Percentiles rank a stretch among this genome's conserved stretches.
phyloP scores from a whole-genome alignment of 37 sponge, comb jelly and placozoan species.

The Geodia barretti region DNA sequence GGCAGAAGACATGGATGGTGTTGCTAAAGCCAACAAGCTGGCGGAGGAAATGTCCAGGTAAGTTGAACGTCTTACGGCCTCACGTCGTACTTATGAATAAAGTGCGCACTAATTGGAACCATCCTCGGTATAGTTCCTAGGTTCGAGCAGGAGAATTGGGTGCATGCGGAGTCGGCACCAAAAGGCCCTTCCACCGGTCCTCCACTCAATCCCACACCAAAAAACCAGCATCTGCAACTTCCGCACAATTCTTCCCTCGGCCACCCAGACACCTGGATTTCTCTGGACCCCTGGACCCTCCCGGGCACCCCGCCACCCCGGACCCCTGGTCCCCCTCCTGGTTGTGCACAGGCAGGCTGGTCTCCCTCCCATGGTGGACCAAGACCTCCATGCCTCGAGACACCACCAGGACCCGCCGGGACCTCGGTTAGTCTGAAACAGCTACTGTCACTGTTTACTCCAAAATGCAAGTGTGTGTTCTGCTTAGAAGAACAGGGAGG shows the following conservation, averaged over 20 bases:
- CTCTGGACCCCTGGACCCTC: not conserved
- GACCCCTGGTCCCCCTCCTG: constrained; percentile 22
- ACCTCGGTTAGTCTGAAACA: no score
- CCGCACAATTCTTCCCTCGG: constrained; percentile 19
- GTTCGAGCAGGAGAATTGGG: constrained; percentile 58
- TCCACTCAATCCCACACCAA: not conserved
- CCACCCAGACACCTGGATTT: not conserved
- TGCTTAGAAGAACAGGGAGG: no score
- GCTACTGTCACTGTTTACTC: no score
- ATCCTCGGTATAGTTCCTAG: not conserved
- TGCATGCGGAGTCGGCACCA: constrained; percentile 6
- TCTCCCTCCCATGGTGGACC: constrained; percentile 5
- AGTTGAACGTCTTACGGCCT: not conserved
- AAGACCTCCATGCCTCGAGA: not conserved
- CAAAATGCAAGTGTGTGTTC: no score
- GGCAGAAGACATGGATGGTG: not conserved
- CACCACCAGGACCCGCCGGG: not conserved
- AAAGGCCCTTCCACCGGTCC: constrained; percentile 1
- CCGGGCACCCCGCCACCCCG: not conserved
- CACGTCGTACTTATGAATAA: no score
- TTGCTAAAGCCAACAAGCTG: constrained; percentile 21
- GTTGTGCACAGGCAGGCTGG: not conserved
- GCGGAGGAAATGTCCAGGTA: constrained; percentile 68
- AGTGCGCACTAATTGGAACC: not conserved
- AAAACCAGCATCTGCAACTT: not conserved